Percentiles rank a stretch among this genome's conserved stretches.
These are phyloP conservation scores for Ladona fulva DNA, from an alignment of 1,140 invertebrate species.

Conservation along the genomic window DNA sequence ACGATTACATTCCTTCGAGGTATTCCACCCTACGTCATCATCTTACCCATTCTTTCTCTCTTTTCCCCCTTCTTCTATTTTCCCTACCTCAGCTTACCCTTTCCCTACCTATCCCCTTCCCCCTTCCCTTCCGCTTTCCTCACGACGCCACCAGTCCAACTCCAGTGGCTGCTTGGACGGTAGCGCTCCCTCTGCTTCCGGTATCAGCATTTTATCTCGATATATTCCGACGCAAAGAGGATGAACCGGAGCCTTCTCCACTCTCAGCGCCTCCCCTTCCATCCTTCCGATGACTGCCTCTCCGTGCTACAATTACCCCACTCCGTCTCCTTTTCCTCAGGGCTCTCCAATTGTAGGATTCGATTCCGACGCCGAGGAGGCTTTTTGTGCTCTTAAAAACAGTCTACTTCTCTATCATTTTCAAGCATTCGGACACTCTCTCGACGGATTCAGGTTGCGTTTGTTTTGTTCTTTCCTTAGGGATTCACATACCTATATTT, in stretches of 20 bases:
- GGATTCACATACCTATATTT: too few species aligned
- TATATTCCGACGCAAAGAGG: background rate
- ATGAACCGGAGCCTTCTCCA: background rate
- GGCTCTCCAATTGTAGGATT: background rate
- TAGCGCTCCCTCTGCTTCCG: background rate
- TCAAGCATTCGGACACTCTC: too few species aligned
- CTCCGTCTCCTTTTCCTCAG: background rate
- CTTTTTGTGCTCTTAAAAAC: too few species aligned
- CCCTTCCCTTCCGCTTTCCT: background rate
- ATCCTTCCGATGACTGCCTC: background rate
- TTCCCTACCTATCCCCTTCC: background rate
- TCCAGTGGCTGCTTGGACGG: background rate
- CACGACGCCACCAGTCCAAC: background rate
- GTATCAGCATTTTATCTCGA: conserved; percentile 9
- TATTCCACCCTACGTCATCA: too few species aligned
- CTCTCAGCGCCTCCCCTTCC: background rate
- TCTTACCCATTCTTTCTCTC: too few species aligned
- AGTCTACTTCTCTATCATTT: too few species aligned
- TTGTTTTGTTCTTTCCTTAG: too few species aligned
- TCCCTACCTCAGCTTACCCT: too few species aligned
- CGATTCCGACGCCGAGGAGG: too few species aligned
- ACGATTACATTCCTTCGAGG: too few species aligned
- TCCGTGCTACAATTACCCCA: background rate
- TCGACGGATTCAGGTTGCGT: too few species aligned
- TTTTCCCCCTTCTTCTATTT: background rate